Percentiles rank a stretch among this genome's conserved stretches.
Evolutionary conservation across 2,888 invertebrate genomes (phyloP).

Genomic region (Dione vanillae): DNA sequence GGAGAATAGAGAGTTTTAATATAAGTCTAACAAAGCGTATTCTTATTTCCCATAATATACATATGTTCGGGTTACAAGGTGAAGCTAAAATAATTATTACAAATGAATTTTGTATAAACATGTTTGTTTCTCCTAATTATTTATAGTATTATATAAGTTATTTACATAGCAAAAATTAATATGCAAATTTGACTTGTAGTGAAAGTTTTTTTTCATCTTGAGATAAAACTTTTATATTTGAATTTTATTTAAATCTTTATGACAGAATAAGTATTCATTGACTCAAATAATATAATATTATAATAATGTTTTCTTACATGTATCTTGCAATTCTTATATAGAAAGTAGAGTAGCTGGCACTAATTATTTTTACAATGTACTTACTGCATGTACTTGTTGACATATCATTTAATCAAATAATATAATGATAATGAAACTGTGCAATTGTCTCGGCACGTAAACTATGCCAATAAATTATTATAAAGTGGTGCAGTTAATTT

Average conservation of each 20-base stretch:
- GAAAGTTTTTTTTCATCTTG: neutral
- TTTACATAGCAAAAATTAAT: slow-evolving; percentile 3
- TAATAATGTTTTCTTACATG: neutral
- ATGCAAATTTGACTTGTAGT: neutral
- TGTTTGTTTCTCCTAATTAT: neutral
- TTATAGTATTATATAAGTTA: neutral
- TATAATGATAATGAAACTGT: no score
- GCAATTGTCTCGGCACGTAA: no score
- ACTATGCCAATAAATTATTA: no score
- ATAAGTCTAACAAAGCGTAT: no score
- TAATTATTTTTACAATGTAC: neutral
- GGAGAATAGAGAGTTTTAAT: no score
- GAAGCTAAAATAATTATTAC: no score
- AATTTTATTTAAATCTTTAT: neutral
- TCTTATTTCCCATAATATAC: no score
- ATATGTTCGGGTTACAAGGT: no score
- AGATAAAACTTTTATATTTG: neutral
- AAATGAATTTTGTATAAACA: neutral
- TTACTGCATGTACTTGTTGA: no score
- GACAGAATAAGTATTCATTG: no score
- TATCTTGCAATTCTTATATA: neutral
- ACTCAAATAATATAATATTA: no score
- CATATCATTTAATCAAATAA: neutral
- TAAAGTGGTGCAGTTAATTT: no score
- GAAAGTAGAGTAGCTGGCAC: neutral